A percentile compares a stretch with the other conserved stretches of the same genome.
Conservation (phyloP, 2,797 vertebrate genomes). For the Onychomys leucogaster region DNA sequence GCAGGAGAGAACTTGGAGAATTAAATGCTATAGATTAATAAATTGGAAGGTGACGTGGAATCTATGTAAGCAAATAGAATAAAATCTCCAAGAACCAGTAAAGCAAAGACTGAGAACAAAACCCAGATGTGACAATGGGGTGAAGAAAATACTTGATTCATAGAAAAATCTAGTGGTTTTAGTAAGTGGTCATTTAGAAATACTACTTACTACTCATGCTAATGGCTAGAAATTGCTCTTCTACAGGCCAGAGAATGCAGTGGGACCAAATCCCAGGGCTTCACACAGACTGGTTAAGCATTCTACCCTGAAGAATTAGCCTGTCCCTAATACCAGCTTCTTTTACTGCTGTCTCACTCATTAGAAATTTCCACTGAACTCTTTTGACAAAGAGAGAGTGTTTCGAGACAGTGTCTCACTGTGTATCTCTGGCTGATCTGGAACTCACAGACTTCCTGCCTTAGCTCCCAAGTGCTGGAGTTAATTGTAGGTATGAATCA, state of each 20-base stretch:
- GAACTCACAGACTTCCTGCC: neutral
- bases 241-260: neutral
- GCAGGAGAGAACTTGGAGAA: neutral
- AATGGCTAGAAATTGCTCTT: neutral
- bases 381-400: neutral
- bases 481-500: neutral
- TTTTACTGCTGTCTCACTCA: neutral
- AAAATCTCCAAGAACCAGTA: neutral
- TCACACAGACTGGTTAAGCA: neutral
- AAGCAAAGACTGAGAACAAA: neutral
- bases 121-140: neutral
- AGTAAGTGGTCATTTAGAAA: neutral
- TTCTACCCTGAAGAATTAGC: neutral
- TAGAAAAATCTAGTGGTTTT: neutral
- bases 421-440: neutral
- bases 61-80: neutral
- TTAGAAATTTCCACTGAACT: accelerated
- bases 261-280: neutral
- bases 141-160: neutral
- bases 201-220: neutral
- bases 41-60: neutral
- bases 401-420: neutral
- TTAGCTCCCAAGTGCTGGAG: neutral
- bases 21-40: neutral
- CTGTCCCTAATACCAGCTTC: neutral